phyloP scores from a whole-genome alignment of 2,113 vertebrate genomes.

The Alligator mississippiensis region DNA sequence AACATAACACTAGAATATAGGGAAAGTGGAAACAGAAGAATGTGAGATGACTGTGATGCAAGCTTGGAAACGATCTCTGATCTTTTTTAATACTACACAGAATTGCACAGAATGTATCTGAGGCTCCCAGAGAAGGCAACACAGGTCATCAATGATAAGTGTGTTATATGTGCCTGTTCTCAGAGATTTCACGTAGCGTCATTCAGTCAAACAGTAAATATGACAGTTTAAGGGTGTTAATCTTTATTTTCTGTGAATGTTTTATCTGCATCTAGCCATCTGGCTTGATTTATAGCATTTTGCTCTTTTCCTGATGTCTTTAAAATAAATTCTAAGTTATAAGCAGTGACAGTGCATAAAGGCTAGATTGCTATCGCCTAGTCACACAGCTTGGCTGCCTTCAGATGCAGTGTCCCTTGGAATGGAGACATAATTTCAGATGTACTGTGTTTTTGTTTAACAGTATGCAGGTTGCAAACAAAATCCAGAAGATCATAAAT shows the following conservation, averaged over 20 bases:
- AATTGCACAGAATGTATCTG: neutral
- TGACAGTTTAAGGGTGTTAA: neutral
- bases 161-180: neutral
- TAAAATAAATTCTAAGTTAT: neutral
- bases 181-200: neutral
- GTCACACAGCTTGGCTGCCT: neutral
- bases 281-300: neutral
- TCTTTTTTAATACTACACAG: neutral
- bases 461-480: neutral
- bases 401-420: neutral
- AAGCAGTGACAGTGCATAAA: neutral
- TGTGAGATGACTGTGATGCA: accelerated
- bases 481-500: neutral
- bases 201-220: neutral
- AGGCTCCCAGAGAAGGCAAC: neutral
- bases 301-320: neutral
- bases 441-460: neutral
- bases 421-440: neutral
- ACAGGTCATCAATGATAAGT: accelerated
- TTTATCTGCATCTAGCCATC: neutral
- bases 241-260: neutral
- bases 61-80: neutral
- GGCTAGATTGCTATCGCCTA: neutral
- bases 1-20: neutral
- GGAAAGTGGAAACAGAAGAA: accelerated